A percentile compares a stretch with the other conserved stretches of the same genome.
These are phyloP conservation scores for Heliconius hermathena DNA, from an alignment of 1,140 invertebrate genomes.

Conservation along the genomic window DNA sequence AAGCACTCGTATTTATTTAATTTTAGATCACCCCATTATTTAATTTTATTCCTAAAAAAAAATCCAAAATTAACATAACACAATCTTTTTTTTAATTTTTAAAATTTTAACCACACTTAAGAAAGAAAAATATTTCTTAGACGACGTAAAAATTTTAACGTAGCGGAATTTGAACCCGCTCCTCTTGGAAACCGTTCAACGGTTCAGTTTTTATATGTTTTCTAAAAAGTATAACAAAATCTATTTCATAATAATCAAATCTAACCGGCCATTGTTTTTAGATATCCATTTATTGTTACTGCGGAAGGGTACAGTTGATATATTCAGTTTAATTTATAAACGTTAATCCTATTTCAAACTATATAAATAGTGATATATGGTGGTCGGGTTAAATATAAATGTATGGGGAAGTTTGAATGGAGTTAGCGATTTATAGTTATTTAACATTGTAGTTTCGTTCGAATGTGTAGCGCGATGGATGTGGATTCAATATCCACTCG, in stretches of 20 bases:
- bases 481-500: no score
- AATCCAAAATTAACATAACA: background rate
- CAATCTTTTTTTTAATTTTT: background rate
- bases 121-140: no score
- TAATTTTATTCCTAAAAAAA: background rate
- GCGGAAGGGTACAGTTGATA: background rate
- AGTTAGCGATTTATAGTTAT: no score
- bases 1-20: no score
- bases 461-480: no score
- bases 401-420: background rate
- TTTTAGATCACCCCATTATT: no score
- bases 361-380: background rate
- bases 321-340: constrained; percentile 11
- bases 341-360: constrained; percentile 1
- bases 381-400: background rate
- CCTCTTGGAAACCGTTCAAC: no score
- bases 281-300: background rate
- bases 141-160: no score
- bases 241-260: background rate
- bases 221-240: background rate
- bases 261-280: background rate
- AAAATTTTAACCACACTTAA: no score
- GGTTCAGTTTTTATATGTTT: no score
- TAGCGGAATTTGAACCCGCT: no score
- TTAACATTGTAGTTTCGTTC: no score